phyloP scores from a whole-genome alignment of 1,140 invertebrate genomes.

The Orussus abietinus region DNA sequence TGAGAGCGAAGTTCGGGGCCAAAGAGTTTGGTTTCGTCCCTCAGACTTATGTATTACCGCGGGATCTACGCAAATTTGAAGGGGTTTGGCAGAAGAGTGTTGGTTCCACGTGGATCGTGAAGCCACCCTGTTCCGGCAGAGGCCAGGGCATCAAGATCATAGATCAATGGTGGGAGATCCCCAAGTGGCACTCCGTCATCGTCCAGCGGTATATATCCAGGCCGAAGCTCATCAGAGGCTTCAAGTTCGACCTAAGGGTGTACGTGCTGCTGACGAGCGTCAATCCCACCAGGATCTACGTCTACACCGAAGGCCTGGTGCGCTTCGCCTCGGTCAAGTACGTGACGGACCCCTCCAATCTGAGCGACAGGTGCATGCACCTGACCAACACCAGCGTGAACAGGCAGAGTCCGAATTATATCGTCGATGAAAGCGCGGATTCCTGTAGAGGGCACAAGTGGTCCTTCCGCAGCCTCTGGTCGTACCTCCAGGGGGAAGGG shows the following conservation, averaged over 20 bases:
- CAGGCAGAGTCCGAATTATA: constrained; percentile 83
- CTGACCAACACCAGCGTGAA: constrained; percentile 98
- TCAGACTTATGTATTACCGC: constrained; percentile 87
- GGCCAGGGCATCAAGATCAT: constrained; percentile 94
- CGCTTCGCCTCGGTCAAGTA: constrained; percentile 89
- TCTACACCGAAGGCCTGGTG: constrained; percentile 93
- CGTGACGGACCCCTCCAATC: constrained; percentile 70
- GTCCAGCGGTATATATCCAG: constrained; percentile 70
- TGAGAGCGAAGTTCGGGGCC: constrained; percentile 71
- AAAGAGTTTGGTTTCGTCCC: constrained; percentile 90
- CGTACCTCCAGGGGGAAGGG: constrained; percentile 65
- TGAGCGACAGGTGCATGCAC: constrained; percentile 93
- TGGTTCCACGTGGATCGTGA: constrained; percentile 74
- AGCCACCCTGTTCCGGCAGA: constrained; percentile 88
- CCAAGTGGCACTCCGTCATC: constrained; percentile 82
- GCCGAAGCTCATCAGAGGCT: constrained; percentile 35
- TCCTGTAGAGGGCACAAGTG: constrained; percentile 88
- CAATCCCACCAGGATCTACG: constrained; percentile 86
- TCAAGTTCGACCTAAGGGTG: constrained; percentile 63
- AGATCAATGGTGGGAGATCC: constrained; percentile 87
- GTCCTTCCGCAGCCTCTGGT: constrained; percentile 75
- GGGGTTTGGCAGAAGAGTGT: constrained; percentile 78
- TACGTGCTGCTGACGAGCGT: constrained; percentile 95
- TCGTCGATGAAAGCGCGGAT: constrained; percentile 78
- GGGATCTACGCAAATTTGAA: constrained; percentile 77